phyloP scores from a whole-genome alignment of 2,113 vertebrate species.

The Aleadryas rufinucha region DNA sequence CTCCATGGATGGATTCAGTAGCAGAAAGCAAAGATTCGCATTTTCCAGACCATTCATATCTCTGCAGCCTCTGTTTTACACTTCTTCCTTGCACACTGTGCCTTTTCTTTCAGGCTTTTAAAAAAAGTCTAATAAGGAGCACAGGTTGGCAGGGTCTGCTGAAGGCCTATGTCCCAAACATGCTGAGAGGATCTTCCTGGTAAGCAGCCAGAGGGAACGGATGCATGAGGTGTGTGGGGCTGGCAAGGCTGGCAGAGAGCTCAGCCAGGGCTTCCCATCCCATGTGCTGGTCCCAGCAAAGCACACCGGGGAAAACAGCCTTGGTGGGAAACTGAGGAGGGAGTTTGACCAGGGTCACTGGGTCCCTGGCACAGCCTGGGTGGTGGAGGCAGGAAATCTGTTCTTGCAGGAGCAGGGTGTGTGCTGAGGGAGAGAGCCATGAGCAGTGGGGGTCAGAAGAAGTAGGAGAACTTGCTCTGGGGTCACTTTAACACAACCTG shows the following conservation, averaged over 20 bases:
- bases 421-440: accelerated
- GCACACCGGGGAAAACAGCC: accelerated
- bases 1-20: background rate
- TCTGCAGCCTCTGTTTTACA: background rate
- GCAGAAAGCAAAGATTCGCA: background rate
- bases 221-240: background rate
- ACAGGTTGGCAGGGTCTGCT: accelerated
- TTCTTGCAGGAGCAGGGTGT: background rate
- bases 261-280: background rate
- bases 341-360: background rate
- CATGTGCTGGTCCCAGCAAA: accelerated
- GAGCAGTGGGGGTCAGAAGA: accelerated
- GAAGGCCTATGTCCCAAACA: background rate
- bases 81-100: background rate
- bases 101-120: background rate
- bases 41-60: background rate
- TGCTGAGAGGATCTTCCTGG: accelerated
- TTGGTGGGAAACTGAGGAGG: background rate
- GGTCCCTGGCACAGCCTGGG: background rate
- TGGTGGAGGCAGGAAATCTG: background rate
- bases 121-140: background rate
- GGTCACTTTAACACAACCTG: background rate
- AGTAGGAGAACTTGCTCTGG: background rate
- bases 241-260: background rate
- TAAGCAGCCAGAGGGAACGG: background rate